A percentile compares a stretch with the other conserved stretches of the same genome.
phyloP scores from a whole-genome alignment of 2,797 vertebrate species.

The Enteromius unitaeniatus region DNA sequence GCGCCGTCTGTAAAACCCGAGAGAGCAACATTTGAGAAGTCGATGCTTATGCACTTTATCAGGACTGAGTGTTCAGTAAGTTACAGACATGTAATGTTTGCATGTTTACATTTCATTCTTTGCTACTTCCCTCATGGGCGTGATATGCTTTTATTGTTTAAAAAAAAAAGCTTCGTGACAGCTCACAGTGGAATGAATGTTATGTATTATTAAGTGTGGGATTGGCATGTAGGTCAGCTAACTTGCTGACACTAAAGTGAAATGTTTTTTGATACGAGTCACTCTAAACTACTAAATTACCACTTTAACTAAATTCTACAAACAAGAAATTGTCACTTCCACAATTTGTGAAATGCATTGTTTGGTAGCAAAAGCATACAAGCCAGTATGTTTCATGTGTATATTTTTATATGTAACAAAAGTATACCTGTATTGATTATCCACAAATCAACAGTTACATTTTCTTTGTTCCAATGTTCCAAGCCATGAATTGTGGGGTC shows the following conservation, averaged over 20 bases:
- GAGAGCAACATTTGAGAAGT: neutral
- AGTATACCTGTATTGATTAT: neutral
- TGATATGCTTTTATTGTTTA: neutral
- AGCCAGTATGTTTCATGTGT: neutral
- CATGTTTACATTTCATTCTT: constrained; percentile 26
- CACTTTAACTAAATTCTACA: neutral
- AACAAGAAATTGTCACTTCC: no score
- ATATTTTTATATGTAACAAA: neutral
- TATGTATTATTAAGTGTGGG: neutral
- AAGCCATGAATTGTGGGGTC: neutral
- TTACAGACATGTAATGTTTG: constrained; percentile 6
- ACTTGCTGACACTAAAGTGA: neutral
- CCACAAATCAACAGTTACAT: neutral
- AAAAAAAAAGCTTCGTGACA: neutral
- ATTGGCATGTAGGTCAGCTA: neutral
- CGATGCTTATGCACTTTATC: neutral
- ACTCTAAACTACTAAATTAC: neutral
- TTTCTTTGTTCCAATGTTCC: neutral
- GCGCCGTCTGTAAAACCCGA: neutral
- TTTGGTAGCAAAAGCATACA: neutral
- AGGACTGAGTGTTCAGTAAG: constrained; percentile 9
- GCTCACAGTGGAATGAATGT: neutral
- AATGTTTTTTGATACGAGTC: neutral
- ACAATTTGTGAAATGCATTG: neutral
- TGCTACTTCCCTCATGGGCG: neutral